Evolutionary conservation across 2,113 vertebrate species (phyloP).

Genomic region (Cacatua alba): DNA sequence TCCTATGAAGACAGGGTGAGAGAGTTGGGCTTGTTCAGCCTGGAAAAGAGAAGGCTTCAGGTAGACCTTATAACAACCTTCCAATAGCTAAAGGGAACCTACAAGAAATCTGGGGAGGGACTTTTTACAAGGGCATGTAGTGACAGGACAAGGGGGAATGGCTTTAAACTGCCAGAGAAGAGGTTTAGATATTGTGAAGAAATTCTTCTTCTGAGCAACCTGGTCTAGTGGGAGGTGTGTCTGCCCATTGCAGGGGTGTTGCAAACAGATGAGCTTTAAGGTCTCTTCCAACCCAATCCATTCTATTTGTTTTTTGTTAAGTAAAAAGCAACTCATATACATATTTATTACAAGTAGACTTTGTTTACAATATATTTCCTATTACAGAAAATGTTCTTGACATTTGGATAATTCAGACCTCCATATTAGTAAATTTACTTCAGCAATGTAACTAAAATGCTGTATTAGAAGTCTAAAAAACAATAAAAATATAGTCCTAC

Average conservation of each 20-base stretch:
- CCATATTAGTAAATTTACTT: too few species aligned
- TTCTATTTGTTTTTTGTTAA: neutral
- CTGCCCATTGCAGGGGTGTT: neutral
- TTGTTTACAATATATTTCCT: too few species aligned
- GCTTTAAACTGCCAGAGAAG: neutral
- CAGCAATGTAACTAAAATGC: too few species aligned
- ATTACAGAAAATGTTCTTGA: too few species aligned
- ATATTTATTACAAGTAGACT: neutral
- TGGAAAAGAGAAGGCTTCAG: neutral
- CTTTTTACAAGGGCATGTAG: neutral
- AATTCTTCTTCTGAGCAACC: neutral
- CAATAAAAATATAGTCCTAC: too few species aligned
- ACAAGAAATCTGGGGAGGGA: neutral
- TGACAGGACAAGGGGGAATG: neutral
- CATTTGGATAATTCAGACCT: too few species aligned
- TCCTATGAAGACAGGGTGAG: neutral
- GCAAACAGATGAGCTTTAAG: neutral
- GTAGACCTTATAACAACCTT: neutral
- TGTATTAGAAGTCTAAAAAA: too few species aligned
- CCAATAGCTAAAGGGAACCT: neutral
- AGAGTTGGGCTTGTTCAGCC: neutral
- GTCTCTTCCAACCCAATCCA: neutral
- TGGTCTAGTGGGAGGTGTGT: neutral
- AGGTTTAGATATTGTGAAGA: neutral
- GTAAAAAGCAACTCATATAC: neutral